Evolutionary conservation across 1,140 invertebrate genomes (phyloP).

Genomic region (Drosophila navojoa): DNA sequence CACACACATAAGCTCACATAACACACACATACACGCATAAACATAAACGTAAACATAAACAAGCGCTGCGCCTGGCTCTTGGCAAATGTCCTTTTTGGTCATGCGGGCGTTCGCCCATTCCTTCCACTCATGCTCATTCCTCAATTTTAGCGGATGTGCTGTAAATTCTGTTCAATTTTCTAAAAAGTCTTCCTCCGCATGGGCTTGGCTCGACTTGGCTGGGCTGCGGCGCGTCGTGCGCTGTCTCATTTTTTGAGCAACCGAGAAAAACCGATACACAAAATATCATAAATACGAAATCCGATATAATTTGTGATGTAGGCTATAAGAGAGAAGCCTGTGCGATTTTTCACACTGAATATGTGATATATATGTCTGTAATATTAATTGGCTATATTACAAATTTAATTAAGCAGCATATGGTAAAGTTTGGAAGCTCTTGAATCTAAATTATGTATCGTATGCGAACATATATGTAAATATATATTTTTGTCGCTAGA

Average conservation of each 20-base stretch:
- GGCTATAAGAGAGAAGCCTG: no score
- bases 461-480: no score
- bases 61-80: constrained; percentile 56
- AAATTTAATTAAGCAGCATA: no score
- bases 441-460: no score
- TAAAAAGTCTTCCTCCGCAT: constrained; percentile 74
- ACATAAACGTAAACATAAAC: constrained; percentile 77
- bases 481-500: no score
- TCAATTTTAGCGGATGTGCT: constrained; percentile 56
- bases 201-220: constrained; percentile 34
- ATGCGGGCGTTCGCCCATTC: constrained; percentile 41
- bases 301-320: not conserved
- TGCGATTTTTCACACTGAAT: no score
- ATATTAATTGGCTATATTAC: no score
- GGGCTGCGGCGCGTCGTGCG: no score
- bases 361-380: no score
- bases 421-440: no score
- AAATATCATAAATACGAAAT: constrained; percentile 57
- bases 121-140: constrained; percentile 27
- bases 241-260: no score
- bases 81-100: constrained; percentile 71
- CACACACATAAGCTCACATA: constrained; percentile 7
- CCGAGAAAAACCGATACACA: constrained; percentile 28
- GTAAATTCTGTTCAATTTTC: constrained; percentile 79
- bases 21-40: constrained; percentile 45